These are phyloP conservation scores for Folsomia candida DNA, from an alignment of 2,888 invertebrate genomes.

Conservation along the genomic window DNA sequence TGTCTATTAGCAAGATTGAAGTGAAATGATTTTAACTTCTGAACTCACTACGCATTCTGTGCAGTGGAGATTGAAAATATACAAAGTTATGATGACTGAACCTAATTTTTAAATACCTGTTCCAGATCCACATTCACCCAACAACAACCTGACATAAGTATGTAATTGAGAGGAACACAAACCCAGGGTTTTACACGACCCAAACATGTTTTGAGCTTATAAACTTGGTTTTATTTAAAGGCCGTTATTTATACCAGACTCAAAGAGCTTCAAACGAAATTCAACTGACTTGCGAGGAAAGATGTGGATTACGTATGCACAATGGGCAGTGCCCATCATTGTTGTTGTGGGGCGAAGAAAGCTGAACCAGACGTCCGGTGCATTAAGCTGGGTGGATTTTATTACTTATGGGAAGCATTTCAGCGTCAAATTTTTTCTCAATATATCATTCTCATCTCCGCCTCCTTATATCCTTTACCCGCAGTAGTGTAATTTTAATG, in stretches of 20 bases:
- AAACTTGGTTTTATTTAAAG: neutral
- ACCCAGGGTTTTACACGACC: neutral
- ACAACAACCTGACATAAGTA: neutral
- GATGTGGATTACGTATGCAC: too few species aligned
- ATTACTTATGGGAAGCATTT: conserved; percentile 39
- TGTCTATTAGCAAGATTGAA: conserved; percentile 2
- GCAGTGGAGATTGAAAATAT: conserved; percentile 1
- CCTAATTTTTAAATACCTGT: neutral
- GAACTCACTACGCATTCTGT: neutral
- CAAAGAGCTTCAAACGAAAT: neutral
- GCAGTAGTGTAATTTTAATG: neutral
- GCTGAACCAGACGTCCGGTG: neutral
- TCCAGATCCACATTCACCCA: conserved; percentile 5
- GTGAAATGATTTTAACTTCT: conserved; percentile 6
- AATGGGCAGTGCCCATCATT: too few species aligned
- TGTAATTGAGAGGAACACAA: conserved; percentile 1
- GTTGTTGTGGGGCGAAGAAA: neutral
- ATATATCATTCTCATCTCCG: conserved; percentile 36
- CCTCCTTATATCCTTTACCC: conserved; percentile 15
- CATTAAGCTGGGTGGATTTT: conserved; percentile 21
- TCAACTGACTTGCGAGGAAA: neutral
- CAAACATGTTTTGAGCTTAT: neutral
- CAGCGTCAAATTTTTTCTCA: conserved; percentile 43
- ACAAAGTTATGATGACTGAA: conserved; percentile 1
- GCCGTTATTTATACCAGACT: neutral